Conservation (phyloP, 2,113 vertebrate species). For the Peromyscus maniculatus region DNA sequence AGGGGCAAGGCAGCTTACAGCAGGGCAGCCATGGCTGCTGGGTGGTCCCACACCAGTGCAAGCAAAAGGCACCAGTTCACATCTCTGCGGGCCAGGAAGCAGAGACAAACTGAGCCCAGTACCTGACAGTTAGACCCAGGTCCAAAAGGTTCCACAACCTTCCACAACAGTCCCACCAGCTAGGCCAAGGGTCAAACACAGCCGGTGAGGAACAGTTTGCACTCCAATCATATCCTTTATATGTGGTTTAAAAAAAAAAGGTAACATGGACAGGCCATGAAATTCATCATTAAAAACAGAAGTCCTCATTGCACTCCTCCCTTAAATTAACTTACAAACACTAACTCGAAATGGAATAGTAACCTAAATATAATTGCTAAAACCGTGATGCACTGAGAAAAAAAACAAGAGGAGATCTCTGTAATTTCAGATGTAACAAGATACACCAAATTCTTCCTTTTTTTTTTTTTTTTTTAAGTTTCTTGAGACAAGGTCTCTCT, state of each 20-base stretch:
- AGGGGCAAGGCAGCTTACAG: neutral
- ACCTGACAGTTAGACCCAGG: neutral
- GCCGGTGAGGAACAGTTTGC: no score
- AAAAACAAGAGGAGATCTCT: neutral
- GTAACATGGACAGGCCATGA: neutral
- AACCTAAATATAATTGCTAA: conserved; percentile 15
- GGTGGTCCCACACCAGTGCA: neutral
- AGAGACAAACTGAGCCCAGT: neutral
- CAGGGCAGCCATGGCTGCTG: neutral
- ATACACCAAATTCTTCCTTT: neutral
- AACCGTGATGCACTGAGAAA: neutral
- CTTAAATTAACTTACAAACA: neutral
- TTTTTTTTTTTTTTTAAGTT: no score
- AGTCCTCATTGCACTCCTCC: neutral
- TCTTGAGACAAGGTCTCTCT: no score
- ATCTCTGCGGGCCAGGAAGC: neutral
- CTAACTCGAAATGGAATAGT: neutral
- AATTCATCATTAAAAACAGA: conserved; percentile 9
- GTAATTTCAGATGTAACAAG: neutral
- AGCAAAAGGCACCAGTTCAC: neutral
- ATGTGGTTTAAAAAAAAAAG: neutral
- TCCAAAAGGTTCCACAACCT: neutral
- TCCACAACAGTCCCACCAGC: neutral
- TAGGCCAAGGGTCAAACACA: no score
- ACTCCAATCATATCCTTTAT: no score